A percentile compares a stretch with the other conserved stretches of the same genome.
These are phyloP conservation scores for Chironomus striatipennis DNA, from an alignment of 1,140 invertebrate genomes.

Conservation along the genomic window DNA sequence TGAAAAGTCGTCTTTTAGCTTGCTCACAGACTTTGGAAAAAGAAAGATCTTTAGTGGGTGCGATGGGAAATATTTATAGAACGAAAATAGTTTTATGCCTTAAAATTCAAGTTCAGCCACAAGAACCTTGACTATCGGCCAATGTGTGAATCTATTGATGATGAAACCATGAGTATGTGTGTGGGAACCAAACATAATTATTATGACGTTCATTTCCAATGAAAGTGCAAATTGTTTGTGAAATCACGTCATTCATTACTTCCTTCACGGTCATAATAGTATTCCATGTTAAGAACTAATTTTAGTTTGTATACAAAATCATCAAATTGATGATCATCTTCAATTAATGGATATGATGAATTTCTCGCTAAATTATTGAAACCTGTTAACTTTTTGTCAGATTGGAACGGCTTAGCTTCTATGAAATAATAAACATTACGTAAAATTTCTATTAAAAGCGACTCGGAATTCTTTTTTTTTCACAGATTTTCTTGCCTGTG, in stretches of 20 bases:
- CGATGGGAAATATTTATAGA: not conserved
- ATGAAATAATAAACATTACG: conserved; percentile 2
- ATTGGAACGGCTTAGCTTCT: not conserved
- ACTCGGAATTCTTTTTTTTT: not conserved
- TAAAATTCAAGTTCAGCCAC: not conserved
- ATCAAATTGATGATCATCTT: no score
- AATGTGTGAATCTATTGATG: no score
- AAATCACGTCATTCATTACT: no score
- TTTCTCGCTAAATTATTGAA: not conserved
- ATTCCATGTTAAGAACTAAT: no score
- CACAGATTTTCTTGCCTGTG: no score
- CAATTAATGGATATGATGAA: not conserved
- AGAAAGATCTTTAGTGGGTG: not conserved
- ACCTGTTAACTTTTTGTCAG: not conserved
- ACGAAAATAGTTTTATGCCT: not conserved
- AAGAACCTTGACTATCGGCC: not conserved
- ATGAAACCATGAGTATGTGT: no score
- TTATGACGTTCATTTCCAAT: no score
- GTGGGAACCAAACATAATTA: no score
- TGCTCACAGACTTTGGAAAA: not conserved
- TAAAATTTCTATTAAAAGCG: not conserved
- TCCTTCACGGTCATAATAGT: no score
- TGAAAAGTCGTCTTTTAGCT: not conserved
- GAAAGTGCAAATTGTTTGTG: no score
- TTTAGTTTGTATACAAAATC: no score